Base-by-base conservation (phyloP, 2,113 vertebrate genomes). In the Plecturocebus donacophilus region DNA sequence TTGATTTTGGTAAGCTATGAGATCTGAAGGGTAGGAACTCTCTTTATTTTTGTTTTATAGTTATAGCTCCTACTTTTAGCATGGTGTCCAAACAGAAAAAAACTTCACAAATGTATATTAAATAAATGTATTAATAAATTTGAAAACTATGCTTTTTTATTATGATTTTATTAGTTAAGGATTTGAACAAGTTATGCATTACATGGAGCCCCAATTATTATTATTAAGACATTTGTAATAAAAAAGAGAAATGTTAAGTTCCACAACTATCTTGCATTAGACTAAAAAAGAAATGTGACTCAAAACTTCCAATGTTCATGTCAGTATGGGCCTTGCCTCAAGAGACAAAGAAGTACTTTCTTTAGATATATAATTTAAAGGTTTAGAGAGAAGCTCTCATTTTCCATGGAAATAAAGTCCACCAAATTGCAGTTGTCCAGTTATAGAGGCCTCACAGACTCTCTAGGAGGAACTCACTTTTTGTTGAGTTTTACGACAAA, bases 391-490 rank as follows among this genome's bases (percentile, higher is more conserved):
- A 95, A 96, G 49, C 90, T 96, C 87, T 92, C 90, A 97, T 96
- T 97, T 95, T 95, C 84, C 58, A 88, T 64, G 94, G 87, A 97
- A 97, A 90, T 88, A 95, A 97, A 96, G 82, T 87, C 38, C 66
- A 83, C 32, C 77, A 95, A 98, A 97, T 98, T 95, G 94, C 27
- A 97, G 87, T 95, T 94, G 87, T 95, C 81, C 66, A 79, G 32
- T 96, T 94, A 93, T 58, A 95, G 83, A 45, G n/a, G 61, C 54
- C 93, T 89, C 73, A 94, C 3, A 76, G 75, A 14, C 6, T 68
- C 11, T 87, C 8, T 47, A 73, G 42, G 6, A 90, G 71, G 32
- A 75, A 47, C 6, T 79, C 42, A 88, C 6, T 68, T 95, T 91
- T 92, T 95, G 54, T n/a, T 90, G 66, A 42, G 9, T 61, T 95